Conservation (phyloP, 2,888 invertebrate genomes). For the Athrips mouffetella region DNA sequence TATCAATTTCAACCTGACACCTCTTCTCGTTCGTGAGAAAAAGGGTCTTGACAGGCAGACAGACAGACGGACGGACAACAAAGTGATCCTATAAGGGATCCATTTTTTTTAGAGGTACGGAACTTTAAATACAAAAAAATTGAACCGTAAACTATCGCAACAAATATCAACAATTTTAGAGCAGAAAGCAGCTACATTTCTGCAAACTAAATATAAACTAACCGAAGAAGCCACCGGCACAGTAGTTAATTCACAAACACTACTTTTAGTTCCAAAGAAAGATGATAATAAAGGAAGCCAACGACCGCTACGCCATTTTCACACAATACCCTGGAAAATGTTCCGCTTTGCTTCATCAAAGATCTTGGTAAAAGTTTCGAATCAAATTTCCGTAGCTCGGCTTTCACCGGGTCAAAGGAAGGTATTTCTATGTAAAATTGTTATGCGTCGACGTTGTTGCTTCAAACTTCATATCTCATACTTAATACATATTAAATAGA, state of each 20-base stretch:
- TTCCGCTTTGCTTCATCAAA: constrained; percentile 53
- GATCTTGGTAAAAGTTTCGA: constrained; percentile 42
- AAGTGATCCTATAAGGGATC: too few relatives aligned
- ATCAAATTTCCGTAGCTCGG: constrained; percentile 45
- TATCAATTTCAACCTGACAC: too few relatives aligned
- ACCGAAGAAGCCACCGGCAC: constrained; percentile 2
- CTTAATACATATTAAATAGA: too few relatives aligned
- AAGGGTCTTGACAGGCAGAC: too few relatives aligned
- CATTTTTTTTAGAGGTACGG: too few relatives aligned
- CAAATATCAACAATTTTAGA: background rate
- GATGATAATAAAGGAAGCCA: constrained; percentile 12
- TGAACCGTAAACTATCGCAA: too few relatives aligned
- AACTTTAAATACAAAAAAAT: background rate
- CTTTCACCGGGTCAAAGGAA: constrained; percentile 38
- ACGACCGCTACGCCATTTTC: constrained; percentile 11
- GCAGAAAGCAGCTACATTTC: background rate
- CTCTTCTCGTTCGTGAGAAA: too few relatives aligned
- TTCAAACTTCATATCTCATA: constrained; percentile 10
- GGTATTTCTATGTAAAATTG: constrained; percentile 20
- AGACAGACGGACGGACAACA: too few relatives aligned
- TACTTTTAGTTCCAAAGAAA: constrained; percentile 6
- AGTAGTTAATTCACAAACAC: constrained; percentile 7
- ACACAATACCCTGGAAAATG: constrained; percentile 36
- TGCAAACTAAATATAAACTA: constrained; percentile 4
- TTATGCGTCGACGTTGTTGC: constrained; percentile 9